A percentile compares a stretch with the other conserved stretches of the same genome.
Evolutionary conservation across 2,888 invertebrate genomes (phyloP).

Genomic region (Andrena hattorfiana): DNA sequence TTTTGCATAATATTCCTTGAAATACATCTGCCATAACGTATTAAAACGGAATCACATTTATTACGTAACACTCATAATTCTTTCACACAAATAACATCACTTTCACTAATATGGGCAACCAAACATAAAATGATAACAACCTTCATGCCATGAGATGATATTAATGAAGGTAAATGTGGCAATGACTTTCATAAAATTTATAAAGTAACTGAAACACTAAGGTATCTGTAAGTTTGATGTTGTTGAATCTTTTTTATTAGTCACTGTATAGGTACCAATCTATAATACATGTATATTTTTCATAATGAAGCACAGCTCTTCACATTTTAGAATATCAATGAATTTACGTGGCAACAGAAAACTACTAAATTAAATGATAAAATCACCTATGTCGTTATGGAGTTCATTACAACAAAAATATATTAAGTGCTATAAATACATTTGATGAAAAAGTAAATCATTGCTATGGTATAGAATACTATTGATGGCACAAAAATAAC

Average conservation of each 20-base stretch:
- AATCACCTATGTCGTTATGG: neutral
- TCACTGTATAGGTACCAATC: too few species aligned
- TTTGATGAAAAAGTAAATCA: neutral
- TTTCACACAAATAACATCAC: neutral
- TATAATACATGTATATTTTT: neutral
- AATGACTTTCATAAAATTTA: neutral
- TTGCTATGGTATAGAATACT: neutral
- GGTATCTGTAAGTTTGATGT: too few species aligned
- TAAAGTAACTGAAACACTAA: neutral
- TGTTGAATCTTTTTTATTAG: too few species aligned
- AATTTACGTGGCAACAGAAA: neutral
- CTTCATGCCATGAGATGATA: too few species aligned
- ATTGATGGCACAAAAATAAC: slow-evolving; percentile 26
- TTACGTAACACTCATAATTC: slow-evolving; percentile 22
- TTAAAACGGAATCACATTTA: neutral
- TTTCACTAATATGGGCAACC: too few species aligned
- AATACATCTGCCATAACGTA: neutral
- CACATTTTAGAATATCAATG: neutral
- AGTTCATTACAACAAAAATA: neutral
- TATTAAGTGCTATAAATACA: neutral
- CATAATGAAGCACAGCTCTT: neutral
- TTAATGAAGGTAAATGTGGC: neutral
- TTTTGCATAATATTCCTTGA: neutral
- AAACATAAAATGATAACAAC: neutral
- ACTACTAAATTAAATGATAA: neutral